These are phyloP conservation scores for Caenorhabditis sp. DNA, from an alignment of 2,888 invertebrate genomes.

Conservation along the genomic window DNA sequence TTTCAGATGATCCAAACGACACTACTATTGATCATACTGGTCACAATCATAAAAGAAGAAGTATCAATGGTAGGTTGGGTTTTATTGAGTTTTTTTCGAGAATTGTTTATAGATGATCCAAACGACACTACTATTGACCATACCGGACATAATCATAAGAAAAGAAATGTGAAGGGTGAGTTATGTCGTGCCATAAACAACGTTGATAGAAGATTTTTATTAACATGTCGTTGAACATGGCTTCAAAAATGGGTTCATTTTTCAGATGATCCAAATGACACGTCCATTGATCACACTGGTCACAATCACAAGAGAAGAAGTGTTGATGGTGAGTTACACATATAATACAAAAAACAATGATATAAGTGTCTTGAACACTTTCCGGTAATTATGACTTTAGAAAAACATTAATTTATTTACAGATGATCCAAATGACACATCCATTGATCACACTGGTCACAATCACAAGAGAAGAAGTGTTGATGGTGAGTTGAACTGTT, in stretches of 20 bases:
- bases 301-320: conserved; percentile 33
- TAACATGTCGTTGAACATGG: no score
- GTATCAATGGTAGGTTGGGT: conserved; percentile 6
- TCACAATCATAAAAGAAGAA: conserved; percentile 33
- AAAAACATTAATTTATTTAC: background rate
- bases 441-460: conserved; percentile 47
- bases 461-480: conserved; percentile 25
- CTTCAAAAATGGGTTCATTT: no score
- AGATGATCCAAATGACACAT: conserved; percentile 50
- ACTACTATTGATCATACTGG: conserved; percentile 38
- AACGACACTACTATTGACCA: conserved; percentile 45
- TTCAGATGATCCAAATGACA: conserved; percentile 47
- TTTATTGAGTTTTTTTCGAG: no score
- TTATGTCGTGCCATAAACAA: no score
- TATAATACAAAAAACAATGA: no score
- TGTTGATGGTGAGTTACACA: background rate
- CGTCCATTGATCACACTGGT: conserved; percentile 47
- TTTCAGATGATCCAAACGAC: conserved; percentile 34
- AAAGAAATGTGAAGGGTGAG: no score
- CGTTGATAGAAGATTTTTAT: no score
- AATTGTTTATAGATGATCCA: conserved; percentile 25
- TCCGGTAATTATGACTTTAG: no score
- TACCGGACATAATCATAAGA: conserved; percentile 39
- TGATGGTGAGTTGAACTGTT: no score
- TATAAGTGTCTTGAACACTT: no score